phyloP scores from a whole-genome alignment of 2,888 invertebrate genomes.

The Diarsia dahlii region DNA sequence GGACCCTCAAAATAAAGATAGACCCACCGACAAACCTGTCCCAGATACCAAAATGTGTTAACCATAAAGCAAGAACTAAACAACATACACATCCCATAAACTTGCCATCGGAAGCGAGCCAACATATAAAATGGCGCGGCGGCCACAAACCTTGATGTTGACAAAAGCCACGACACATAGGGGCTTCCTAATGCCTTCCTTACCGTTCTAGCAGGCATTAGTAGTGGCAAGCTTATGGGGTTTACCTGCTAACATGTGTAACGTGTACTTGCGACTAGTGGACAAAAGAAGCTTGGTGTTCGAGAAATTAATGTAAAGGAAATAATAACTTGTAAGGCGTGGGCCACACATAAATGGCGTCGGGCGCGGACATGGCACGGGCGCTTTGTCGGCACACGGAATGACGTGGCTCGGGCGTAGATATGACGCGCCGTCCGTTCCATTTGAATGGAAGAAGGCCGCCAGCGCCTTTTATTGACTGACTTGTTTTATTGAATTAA shows the following conservation, averaged over 20 bases:
- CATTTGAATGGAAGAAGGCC: too few relatives aligned
- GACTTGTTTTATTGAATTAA: too few relatives aligned
- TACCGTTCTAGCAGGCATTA: constrained; percentile 56
- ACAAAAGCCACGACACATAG: constrained; percentile 29
- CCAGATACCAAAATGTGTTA: background rate
- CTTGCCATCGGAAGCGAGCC: constrained; percentile 13
- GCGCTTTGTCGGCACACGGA: too few relatives aligned
- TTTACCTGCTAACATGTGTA: constrained; percentile 43
- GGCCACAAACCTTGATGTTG: constrained; percentile 45
- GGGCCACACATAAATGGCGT: too few relatives aligned
- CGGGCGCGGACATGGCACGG: too few relatives aligned
- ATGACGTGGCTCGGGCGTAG: too few relatives aligned
- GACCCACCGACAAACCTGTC: background rate
- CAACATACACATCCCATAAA: constrained; percentile 16
- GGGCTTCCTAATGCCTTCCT: constrained; percentile 66
- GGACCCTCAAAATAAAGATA: background rate
- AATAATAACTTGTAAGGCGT: too few relatives aligned
- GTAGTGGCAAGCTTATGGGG: constrained; percentile 50
- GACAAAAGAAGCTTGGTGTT: background rate
- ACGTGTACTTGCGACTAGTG: background rate
- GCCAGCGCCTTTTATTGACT: too few relatives aligned
- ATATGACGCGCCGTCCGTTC: too few relatives aligned
- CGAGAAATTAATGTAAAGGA: background rate
- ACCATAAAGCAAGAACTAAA: constrained; percentile 4
- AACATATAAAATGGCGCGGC: constrained; percentile 3